Evolutionary conservation across 1,140 invertebrate species (phyloP).

Genomic region (Calliphora vicina): DNA sequence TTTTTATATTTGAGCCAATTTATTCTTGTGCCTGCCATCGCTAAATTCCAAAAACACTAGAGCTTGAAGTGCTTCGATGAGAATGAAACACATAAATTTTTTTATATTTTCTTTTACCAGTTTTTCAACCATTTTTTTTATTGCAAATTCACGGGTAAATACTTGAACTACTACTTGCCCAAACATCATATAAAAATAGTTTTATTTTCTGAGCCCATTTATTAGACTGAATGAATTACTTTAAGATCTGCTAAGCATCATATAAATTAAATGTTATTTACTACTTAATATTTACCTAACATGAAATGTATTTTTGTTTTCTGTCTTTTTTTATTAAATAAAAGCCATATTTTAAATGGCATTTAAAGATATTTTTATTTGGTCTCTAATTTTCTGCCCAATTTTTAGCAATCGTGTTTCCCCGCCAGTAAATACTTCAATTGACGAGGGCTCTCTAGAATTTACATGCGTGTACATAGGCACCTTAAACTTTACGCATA

Average conservation of each 20-base stretch:
- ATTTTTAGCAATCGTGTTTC: not conserved
- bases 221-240: not conserved
- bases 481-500: not conserved
- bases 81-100: too few species aligned
- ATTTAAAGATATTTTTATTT: not conserved
- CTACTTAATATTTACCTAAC: not conserved
- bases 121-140: too few species aligned
- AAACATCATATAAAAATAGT: not conserved
- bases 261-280: not conserved
- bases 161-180: not conserved
- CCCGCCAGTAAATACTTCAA: not conserved
- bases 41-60: too few species aligned
- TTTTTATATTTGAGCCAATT: too few species aligned
- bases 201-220: not conserved
- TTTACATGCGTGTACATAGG: not conserved
- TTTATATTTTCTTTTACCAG: too few species aligned
- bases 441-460: not conserved
- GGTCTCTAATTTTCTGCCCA: not conserved
- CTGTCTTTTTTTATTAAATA: not conserved
- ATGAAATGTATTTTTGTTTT: constrained; percentile 10
- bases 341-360: not conserved
- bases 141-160: too few species aligned
- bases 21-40: too few species aligned
- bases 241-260: not conserved
- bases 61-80: too few species aligned